Conservation (phyloP, 2,888 invertebrate species). For the Stictocephala bisonia region DNA sequence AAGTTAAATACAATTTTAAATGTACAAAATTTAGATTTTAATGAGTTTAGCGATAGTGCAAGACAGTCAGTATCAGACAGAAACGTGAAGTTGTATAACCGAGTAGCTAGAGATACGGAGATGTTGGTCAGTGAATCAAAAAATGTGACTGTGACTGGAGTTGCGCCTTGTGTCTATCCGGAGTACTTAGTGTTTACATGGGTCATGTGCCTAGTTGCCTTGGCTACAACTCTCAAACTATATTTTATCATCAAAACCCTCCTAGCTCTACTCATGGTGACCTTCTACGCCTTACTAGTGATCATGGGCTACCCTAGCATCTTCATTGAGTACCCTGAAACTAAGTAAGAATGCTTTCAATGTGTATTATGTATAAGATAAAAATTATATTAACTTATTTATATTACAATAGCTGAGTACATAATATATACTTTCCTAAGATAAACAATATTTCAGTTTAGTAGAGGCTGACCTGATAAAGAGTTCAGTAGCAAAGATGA, state of each 20-base stretch:
- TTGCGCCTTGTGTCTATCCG: conserved; percentile 72
- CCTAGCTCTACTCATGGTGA: conserved; percentile 80
- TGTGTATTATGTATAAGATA: too few relatives aligned
- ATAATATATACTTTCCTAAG: neutral
- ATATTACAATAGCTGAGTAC: neutral
- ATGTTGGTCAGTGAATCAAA: too few relatives aligned
- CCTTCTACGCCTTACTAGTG: conserved; percentile 79
- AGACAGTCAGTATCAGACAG: too few relatives aligned
- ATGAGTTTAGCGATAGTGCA: too few relatives aligned
- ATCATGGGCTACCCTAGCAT: conserved; percentile 70
- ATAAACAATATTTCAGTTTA: too few relatives aligned
- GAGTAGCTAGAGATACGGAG: too few relatives aligned
- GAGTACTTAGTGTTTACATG: conserved; percentile 95
- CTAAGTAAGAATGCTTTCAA: conserved; percentile 51
- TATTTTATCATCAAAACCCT: conserved; percentile 88
- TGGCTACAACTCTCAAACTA: conserved; percentile 91
- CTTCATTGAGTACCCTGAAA: conserved; percentile 62
- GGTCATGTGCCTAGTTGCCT: conserved; percentile 90
- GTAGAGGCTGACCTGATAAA: too few relatives aligned
- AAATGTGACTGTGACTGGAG: neutral
- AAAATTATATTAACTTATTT: too few relatives aligned
- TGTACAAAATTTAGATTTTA: too few relatives aligned
- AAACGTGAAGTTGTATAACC: too few relatives aligned
- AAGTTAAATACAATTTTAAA: too few relatives aligned
- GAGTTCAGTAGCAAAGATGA: too few relatives aligned